These are phyloP conservation scores for Harpagifer antarcticus DNA, from an alignment of 2,797 vertebrate genomes.

Conservation along the genomic window DNA sequence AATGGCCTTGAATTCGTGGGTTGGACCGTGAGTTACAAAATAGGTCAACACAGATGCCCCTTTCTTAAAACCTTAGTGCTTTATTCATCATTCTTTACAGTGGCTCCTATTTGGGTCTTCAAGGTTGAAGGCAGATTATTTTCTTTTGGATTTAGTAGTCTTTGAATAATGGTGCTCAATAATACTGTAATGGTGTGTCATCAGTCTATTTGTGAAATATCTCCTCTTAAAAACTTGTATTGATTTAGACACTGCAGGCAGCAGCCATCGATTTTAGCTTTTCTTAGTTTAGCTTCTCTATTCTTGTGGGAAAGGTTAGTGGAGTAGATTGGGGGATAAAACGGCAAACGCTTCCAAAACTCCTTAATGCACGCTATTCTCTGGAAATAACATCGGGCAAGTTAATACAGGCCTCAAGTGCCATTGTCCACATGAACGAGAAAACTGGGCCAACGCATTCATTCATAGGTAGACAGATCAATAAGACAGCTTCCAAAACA, in stretches of 20 bases:
- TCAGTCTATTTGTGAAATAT: slow-evolving; percentile 30
- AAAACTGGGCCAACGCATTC: slow-evolving; percentile 78
- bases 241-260: slow-evolving; percentile 51
- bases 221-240: slow-evolving; percentile 47
- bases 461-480: slow-evolving; percentile 82
- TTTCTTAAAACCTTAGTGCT: slow-evolving; percentile 7
- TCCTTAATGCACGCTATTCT: slow-evolving; percentile 61
- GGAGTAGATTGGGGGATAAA: slow-evolving; percentile 52
- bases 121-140: slow-evolving; percentile 34
- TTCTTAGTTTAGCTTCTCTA: slow-evolving; percentile 40
- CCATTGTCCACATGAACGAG: slow-evolving; percentile 75
- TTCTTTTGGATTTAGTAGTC: neutral
- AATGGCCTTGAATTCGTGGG: slow-evolving; percentile 8
- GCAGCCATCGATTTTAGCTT: slow-evolving; percentile 58
- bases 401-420: slow-evolving; percentile 77
- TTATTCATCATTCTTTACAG: neutral
- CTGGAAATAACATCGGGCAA: slow-evolving; percentile 59
- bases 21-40: neutral
- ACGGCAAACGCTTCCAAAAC: slow-evolving; percentile 58
- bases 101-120: slow-evolving; percentile 20
- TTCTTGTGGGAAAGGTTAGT: slow-evolving; percentile 60
- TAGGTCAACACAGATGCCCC: neutral
- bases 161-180: slow-evolving; percentile 20
- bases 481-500: slow-evolving; percentile 87
- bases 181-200: slow-evolving; percentile 38